Percentiles rank a stretch among this genome's conserved stretches.
Conservation (phyloP, 2,888 invertebrate species). For the Hymenopus coronatus region DNA sequence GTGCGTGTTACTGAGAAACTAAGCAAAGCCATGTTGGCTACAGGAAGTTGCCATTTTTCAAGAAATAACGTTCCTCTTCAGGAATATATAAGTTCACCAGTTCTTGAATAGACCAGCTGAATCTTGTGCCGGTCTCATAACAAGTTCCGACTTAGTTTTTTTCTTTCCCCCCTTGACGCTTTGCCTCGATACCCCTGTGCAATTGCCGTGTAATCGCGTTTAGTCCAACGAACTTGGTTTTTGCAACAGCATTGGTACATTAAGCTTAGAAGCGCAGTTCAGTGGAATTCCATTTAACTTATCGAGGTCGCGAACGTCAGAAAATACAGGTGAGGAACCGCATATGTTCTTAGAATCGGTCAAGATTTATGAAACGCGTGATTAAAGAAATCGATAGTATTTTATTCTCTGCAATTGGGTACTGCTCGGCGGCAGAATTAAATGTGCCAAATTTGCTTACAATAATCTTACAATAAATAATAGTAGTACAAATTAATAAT, state of each 20-base stretch:
- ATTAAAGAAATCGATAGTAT: too few relatives aligned
- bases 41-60: too few relatives aligned
- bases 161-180: not conserved
- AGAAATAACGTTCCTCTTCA: too few relatives aligned
- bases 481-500: too few relatives aligned
- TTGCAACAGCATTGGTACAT: not conserved
- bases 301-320: not conserved
- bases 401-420: too few relatives aligned
- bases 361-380: not conserved
- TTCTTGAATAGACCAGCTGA: not conserved
- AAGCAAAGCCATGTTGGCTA: too few relatives aligned
- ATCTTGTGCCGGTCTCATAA: not conserved
- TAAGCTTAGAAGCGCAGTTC: not conserved
- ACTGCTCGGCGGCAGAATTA: too few relatives aligned
- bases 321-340: not conserved
- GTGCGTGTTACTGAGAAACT: too few relatives aligned
- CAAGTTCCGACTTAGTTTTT: not conserved
- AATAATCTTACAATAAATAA: too few relatives aligned
- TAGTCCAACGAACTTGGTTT: not conserved
- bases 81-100: too few relatives aligned
- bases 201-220: not conserved
- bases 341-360: not conserved
- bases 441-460: too few relatives aligned
- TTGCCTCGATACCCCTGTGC: not conserved
- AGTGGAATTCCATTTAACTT: not conserved